phyloP scores from a whole-genome alignment of 2,113 vertebrate genomes.

The Myanophis thanlyinensis region DNA sequence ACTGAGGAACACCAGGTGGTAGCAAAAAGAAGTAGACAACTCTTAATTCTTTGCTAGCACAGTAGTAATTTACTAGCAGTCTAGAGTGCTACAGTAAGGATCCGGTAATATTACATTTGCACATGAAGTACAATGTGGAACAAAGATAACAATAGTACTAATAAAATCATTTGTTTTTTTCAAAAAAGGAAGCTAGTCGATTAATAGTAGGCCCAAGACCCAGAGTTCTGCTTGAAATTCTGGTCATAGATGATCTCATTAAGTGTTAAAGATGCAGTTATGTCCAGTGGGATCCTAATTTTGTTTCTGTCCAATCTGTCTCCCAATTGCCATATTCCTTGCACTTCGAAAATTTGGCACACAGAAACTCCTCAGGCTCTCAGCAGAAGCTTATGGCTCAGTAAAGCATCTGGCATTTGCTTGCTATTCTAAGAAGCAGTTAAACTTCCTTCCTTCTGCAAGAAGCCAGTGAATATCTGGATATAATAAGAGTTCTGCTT shows the following conservation, averaged over 20 bases:
- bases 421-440: constrained; percentile 12
- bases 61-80: neutral
- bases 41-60: neutral
- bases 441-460: neutral
- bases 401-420: constrained; percentile 9
- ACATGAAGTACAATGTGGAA: neutral
- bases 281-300: neutral
- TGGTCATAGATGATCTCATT: neutral
- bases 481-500: neutral
- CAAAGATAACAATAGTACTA: neutral
- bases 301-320: neutral
- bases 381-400: constrained; percentile 9
- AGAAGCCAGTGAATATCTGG: neutral
- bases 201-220: neutral
- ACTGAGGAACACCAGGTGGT: neutral
- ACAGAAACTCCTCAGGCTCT: neutral
- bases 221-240: neutral
- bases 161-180: neutral
- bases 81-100: neutral
- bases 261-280: neutral
- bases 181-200: neutral
- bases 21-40: neutral
- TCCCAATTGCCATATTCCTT: neutral
- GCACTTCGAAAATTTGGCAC: neutral
- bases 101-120: neutral